These are phyloP conservation scores for Vicugna pacos DNA, from an alignment of 2,113 vertebrate genomes.

Conservation along the genomic window DNA sequence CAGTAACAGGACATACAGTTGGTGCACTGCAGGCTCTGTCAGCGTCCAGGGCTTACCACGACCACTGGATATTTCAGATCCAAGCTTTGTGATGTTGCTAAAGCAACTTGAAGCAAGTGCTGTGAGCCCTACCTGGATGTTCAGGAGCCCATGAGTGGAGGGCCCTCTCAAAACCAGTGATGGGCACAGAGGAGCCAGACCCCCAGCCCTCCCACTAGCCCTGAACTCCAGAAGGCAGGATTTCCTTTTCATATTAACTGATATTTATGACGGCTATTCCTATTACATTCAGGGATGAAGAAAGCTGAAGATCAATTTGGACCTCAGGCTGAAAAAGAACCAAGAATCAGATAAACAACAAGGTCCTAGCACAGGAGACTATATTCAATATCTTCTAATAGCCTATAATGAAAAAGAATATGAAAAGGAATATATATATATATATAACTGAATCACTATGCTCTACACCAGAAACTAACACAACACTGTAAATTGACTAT, in stretches of 20 bases:
- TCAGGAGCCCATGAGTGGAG: accelerated
- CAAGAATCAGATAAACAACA: background rate
- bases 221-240: background rate
- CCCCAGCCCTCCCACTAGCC: background rate
- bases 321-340: background rate
- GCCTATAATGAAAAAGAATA: too few relatives aligned
- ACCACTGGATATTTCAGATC: background rate
- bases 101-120: background rate
- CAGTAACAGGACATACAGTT: background rate
- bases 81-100: background rate
- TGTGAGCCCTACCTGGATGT: background rate
- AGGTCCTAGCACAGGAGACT: too few relatives aligned
- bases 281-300: background rate
- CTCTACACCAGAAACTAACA: too few relatives aligned
- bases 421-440: too few relatives aligned
- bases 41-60: background rate
- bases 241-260: background rate
- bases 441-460: too few relatives aligned
- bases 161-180: background rate
- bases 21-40: background rate
- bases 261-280: background rate
- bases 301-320: background rate
- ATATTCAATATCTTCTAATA: too few relatives aligned
- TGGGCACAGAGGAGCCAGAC: background rate
- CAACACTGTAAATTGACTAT: too few relatives aligned